These are phyloP conservation scores for Chamaetylas fuelleborni DNA, from an alignment of 2,113 vertebrate genomes.

Conservation along the genomic window DNA sequence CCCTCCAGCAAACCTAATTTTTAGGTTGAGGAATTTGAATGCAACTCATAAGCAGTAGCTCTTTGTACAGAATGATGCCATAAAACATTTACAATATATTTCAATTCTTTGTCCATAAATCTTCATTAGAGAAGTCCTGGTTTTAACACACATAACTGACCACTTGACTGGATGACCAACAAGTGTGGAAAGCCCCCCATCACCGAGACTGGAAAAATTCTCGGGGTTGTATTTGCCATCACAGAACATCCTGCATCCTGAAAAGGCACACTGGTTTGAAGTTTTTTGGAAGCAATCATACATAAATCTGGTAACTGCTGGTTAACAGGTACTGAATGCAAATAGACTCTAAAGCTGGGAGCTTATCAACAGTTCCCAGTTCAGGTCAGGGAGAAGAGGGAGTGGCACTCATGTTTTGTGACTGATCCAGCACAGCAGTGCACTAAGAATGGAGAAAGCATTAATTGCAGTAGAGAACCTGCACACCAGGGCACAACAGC, in stretches of 20 bases:
- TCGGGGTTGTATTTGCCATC: background rate
- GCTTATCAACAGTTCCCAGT: background rate
- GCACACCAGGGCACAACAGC: background rate
- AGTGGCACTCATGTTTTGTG: background rate
- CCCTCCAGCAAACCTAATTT: background rate
- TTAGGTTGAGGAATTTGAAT: background rate
- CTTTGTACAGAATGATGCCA: background rate
- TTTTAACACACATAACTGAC: background rate
- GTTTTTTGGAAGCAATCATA: background rate
- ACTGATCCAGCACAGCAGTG: rapidly evolving
- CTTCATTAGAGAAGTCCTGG: background rate
- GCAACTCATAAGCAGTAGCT: background rate
- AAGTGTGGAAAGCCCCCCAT: background rate
- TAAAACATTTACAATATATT: background rate
- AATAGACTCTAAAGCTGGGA: background rate
- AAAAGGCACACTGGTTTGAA: too few species aligned
- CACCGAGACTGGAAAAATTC: background rate
- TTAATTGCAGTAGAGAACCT: background rate
- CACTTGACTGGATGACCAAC: background rate
- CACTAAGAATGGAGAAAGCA: background rate
- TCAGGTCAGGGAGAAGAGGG: background rate
- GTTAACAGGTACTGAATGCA: background rate
- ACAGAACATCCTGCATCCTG: background rate
- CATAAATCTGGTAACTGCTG: background rate
- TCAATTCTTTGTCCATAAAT: background rate